A percentile compares a stretch with the other conserved stretches of the same genome.
phyloP scores from a whole-genome alignment of 2,888 invertebrate species.

The Subacronicta megacephala region DNA sequence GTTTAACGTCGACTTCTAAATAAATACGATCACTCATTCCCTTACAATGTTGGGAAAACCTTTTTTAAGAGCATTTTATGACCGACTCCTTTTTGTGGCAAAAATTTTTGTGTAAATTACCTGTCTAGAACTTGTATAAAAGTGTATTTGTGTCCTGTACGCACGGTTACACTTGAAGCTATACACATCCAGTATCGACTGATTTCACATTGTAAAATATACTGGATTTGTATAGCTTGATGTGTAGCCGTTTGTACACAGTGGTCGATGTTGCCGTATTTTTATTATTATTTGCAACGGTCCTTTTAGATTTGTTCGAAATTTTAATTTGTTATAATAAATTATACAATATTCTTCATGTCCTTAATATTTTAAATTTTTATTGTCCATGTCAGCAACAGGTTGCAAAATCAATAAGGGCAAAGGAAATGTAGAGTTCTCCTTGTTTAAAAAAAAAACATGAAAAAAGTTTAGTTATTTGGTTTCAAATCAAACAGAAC shows the following conservation, averaged over 20 bases:
- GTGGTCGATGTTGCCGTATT: neutral
- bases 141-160: neutral
- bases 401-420: too few relatives aligned
- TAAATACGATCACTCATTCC: slow-evolving; percentile 31
- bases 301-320: neutral
- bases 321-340: neutral
- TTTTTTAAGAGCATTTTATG: slow-evolving; percentile 18
- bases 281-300: neutral
- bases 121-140: slow-evolving; percentile 8
- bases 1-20: slow-evolving; percentile 29
- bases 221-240: too few relatives aligned
- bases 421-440: neutral
- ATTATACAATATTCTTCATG: neutral
- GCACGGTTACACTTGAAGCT: too few relatives aligned
- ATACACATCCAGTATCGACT: too few relatives aligned
- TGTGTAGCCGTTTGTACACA: too few relatives aligned
- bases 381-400: too few relatives aligned
- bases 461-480: too few relatives aligned
- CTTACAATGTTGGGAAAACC: slow-evolving; percentile 20
- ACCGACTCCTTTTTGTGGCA: slow-evolving; percentile 16
- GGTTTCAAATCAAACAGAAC: neutral
- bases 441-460: too few relatives aligned
- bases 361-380: neutral
- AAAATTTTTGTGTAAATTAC: slow-evolving; percentile 36
- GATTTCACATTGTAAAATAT: too few relatives aligned